Evolutionary conservation across 2,888 invertebrate species (phyloP).

Genomic region (Eumerus sabulonum): DNA sequence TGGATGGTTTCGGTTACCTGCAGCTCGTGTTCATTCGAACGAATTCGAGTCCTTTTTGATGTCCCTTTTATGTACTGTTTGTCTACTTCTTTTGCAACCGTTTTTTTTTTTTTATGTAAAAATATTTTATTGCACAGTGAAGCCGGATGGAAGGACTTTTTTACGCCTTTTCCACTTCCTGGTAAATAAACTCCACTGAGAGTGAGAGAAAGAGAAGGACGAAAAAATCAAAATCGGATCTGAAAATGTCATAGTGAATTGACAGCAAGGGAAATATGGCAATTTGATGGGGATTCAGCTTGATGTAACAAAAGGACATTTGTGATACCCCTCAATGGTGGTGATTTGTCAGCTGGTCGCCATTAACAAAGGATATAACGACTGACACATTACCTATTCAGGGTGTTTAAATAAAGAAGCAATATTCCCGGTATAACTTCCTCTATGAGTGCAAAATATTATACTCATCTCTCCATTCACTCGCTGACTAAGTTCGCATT

Average conservation of each 20-base stretch:
- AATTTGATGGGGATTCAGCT: slow-evolving; percentile 39
- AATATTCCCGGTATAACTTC: too few relatives aligned
- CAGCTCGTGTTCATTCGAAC: neutral
- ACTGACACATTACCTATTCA: too few relatives aligned
- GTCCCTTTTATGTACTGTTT: slow-evolving; percentile 16
- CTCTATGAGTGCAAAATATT: too few relatives aligned
- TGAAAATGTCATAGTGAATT: slow-evolving; percentile 47
- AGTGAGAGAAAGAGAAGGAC: neutral
- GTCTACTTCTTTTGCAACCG: too few relatives aligned
- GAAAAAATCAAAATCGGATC: slow-evolving; percentile 55
- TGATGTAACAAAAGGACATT: too few relatives aligned
- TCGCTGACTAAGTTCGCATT: neutral
- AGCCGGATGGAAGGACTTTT: slow-evolving; percentile 32
- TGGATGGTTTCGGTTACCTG: slow-evolving; percentile 9
- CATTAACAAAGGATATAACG: too few relatives aligned
- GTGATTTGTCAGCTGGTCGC: too few relatives aligned
- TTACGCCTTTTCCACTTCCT: slow-evolving; percentile 7
- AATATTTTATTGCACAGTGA: slow-evolving; percentile 34
- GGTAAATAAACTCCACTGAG: slow-evolving; percentile 16
- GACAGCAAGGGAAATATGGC: slow-evolving; percentile 55
- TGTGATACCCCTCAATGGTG: too few relatives aligned
- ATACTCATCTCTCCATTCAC: too few relatives aligned
- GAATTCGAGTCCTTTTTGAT: slow-evolving; percentile 6
- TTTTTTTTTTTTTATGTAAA: slow-evolving; percentile 30
- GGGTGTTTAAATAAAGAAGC: too few relatives aligned